A percentile compares a stretch with the other conserved stretches of the same genome.
Conservation (phyloP, 2,888 invertebrate genomes). For the Argynnis bischoffii region DNA sequence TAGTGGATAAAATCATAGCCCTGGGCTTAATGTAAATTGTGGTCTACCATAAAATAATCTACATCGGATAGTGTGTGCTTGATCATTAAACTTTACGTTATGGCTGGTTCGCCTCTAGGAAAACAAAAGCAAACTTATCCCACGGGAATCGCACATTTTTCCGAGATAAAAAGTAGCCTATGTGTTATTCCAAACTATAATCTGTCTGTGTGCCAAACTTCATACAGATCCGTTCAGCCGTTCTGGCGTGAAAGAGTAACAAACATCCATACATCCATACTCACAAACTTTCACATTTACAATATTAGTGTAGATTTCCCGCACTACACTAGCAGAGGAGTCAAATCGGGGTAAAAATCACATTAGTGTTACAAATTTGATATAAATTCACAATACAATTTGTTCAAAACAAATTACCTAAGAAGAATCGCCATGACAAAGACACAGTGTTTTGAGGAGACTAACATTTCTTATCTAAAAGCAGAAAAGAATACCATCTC, state of each 20-base stretch:
- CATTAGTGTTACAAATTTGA: conserved; percentile 43
- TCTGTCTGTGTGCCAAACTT: too few relatives aligned
- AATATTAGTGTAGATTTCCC: not conserved
- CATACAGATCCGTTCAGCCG: too few relatives aligned
- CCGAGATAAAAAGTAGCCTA: too few relatives aligned
- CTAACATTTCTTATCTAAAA: conserved; percentile 50
- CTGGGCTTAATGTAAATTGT: conserved; percentile 26
- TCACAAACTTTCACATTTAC: too few relatives aligned
- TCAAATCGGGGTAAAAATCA: conserved; percentile 60
- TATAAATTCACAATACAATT: conserved; percentile 55
- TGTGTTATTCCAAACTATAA: too few relatives aligned
- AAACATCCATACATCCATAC: too few relatives aligned
- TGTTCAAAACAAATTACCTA: conserved; percentile 68
- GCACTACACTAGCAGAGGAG: conserved; percentile 30
- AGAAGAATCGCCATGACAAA: conserved; percentile 60
- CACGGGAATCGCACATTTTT: too few relatives aligned
- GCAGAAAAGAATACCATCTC: conserved; percentile 60
- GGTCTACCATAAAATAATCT: conserved; percentile 28
- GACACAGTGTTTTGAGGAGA: conserved; percentile 59
- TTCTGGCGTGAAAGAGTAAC: too few relatives aligned
- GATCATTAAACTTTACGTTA: conserved; percentile 39
- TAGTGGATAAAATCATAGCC: conserved; percentile 28
- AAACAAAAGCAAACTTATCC: too few relatives aligned
- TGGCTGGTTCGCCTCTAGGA: conserved; percentile 35
- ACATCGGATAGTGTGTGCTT: conserved; percentile 25